Base-by-base conservation (phyloP, 2,797 vertebrate species). In the Moxostoma hubbsi region DNA sequence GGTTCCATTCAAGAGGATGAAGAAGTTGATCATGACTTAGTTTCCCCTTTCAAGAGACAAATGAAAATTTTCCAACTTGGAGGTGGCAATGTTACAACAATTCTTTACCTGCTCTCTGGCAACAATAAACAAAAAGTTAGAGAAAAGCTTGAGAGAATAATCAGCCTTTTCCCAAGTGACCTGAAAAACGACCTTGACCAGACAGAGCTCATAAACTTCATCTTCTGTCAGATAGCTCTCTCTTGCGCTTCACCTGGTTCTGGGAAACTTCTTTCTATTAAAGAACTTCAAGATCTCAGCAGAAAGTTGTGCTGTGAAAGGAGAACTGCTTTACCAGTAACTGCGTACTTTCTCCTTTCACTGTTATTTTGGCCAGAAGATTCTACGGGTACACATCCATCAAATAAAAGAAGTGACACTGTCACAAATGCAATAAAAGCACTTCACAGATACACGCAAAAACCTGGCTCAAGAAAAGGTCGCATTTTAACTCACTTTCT, bases 321-420 rank as follows among this genome's bases (percentile, higher is more conserved):
- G 84, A 90, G 55, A n/a, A 72, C 82, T 50, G 93, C 91, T 67
- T 84, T 89, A 13, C 80, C 94, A 82, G 90, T 82, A 53, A 90
- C 93, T 16, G 46, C 92, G 47, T 94, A 96, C 78, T 70, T 96
- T 63, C 91, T 92, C 6, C 94, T 93, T 5, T 81, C 96, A 59
- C 77, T 96, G 0, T 95, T 94, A 53, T 75, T 75, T 83, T 96
- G 95, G 95, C 95, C 95, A 61, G 95, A 95, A 24, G 92, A 94
- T 16, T 49, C 90, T 54, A 51, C 50, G 0, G 90, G 90, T 16
- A 88, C 83, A 7, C 80, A 90, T 76, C 65, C 15, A 0, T 24
- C 59, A 7, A 12, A 3, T 46, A 0, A 0, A 95, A 94, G 83
- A 92, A 92, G 50, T 8, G 87, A 92, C 36, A 90, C 86, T 54